A percentile compares a stretch with the other conserved stretches of the same genome.
These are phyloP conservation scores for Styela plicata DNA, from an alignment of 23 tunicate species.

Conservation along the genomic window DNA sequence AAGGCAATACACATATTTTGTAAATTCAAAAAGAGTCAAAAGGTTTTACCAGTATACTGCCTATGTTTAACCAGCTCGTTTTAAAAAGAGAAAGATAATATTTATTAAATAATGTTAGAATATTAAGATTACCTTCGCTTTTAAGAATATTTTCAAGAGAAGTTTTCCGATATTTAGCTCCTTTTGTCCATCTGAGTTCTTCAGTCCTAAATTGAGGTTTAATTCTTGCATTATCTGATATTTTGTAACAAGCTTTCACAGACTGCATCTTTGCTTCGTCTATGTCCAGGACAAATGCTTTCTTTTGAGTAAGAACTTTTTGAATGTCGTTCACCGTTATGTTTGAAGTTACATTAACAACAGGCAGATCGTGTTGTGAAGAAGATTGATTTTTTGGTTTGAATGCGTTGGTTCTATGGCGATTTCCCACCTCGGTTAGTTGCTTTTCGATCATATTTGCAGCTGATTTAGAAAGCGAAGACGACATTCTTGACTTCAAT, in stretches of 20 bases:
- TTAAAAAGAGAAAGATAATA: too few relatives aligned
- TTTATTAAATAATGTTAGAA: too few relatives aligned
- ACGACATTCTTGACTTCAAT: neutral
- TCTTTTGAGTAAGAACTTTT: neutral
- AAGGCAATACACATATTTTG: too few relatives aligned
- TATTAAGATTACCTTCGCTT: neutral
- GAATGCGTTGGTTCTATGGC: neutral
- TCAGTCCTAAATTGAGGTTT: neutral
- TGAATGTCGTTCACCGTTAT: slow-evolving; percentile 11
- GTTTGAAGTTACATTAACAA: slow-evolving; percentile 7
- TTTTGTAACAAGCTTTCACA: slow-evolving; percentile 1
- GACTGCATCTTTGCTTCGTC: neutral
- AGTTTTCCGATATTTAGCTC: neutral
- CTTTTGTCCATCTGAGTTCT: neutral
- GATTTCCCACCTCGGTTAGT: neutral
- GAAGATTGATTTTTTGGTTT: neutral
- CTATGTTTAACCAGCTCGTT: too few relatives aligned
- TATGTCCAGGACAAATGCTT: slow-evolving; percentile 9
- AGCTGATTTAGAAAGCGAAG: neutral
- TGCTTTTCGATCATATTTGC: neutral
- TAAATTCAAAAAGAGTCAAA: too few relatives aligned
- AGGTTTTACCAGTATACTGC: too few relatives aligned
- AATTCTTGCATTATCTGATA: neutral
- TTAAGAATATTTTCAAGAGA: neutral
- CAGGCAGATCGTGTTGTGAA: neutral